Conservation (phyloP, 2,113 vertebrate genomes). For the Apteryx mantelli region DNA sequence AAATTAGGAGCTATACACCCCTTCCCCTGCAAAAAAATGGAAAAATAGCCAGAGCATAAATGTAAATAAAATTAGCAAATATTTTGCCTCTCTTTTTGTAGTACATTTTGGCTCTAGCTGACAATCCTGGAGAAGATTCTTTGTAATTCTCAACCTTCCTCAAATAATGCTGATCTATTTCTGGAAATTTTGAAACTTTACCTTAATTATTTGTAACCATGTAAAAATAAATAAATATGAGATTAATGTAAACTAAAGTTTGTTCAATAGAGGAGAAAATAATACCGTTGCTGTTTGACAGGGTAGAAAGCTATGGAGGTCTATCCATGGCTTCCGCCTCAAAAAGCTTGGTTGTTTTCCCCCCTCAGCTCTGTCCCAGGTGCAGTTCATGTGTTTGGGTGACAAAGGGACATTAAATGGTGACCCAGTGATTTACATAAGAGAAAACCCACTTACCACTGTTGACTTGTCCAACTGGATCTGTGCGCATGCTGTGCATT, state of each 20-base stretch:
- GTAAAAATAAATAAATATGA: background rate
- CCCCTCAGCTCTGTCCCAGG: background rate
- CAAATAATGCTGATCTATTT: background rate
- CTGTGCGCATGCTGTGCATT: background rate
- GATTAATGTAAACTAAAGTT: background rate
- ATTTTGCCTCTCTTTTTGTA: background rate
- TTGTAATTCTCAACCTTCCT: background rate
- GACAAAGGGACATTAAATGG: background rate
- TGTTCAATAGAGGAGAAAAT: background rate
- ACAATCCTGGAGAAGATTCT: background rate
- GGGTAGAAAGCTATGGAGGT: background rate
- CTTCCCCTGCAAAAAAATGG: background rate
- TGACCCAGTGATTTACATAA: slow-evolving; percentile 19
- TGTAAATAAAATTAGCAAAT: background rate
- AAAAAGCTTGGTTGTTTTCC: background rate
- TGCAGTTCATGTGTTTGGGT: background rate
- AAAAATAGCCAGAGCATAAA: background rate
- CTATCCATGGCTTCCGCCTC: background rate
- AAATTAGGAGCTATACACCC: background rate
- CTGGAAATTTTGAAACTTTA: background rate
- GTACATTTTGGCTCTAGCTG: background rate
- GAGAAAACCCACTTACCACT: background rate
- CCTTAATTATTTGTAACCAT: background rate
- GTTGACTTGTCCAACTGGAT: background rate
- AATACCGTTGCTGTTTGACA: background rate